Evolutionary conservation across 2,888 invertebrate genomes (phyloP).

Genomic region (Resseliella maxima): DNA sequence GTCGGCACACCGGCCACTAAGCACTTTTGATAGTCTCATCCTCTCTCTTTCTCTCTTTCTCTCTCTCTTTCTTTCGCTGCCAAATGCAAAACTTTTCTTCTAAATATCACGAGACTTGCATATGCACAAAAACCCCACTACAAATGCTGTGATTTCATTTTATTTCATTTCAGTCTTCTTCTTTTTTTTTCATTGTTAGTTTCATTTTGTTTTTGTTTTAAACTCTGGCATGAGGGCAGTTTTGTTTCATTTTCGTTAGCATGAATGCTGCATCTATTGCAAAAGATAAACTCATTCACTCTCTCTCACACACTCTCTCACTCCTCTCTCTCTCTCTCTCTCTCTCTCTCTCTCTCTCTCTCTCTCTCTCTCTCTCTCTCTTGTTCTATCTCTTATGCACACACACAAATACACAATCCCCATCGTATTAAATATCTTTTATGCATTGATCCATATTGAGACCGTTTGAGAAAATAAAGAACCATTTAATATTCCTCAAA

Average conservation of each 20-base stretch:
- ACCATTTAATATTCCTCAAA: slow-evolving; percentile 53
- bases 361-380: too few species aligned
- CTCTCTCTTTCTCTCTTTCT: too few species aligned
- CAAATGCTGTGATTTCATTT: slow-evolving; percentile 35
- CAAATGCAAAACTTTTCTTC: slow-evolving; percentile 37
- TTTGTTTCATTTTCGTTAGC: slow-evolving; percentile 30
- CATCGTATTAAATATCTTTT: slow-evolving; percentile 45
- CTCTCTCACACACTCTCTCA: too few species aligned
- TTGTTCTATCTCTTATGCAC: not conserved
- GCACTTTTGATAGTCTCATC: slow-evolving; percentile 38
- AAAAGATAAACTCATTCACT: not conserved
- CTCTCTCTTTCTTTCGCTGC: too few species aligned
- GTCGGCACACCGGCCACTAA: slow-evolving; percentile 36
- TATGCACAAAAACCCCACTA: not conserved
- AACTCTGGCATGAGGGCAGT: not conserved
- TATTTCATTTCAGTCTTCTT: too few species aligned
- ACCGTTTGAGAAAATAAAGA: slow-evolving; percentile 39
- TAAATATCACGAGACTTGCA: slow-evolving; percentile 44
- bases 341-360: not conserved
- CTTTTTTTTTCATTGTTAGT: too few species aligned
- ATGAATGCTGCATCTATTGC: slow-evolving; percentile 8
- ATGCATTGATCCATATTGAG: slow-evolving; percentile 43
- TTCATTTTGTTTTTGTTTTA: not conserved
- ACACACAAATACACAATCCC: not conserved
- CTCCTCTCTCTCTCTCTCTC: too few species aligned